phyloP scores from a whole-genome alignment of 2,113 vertebrate species.

The Solenodon paradoxus region DNA sequence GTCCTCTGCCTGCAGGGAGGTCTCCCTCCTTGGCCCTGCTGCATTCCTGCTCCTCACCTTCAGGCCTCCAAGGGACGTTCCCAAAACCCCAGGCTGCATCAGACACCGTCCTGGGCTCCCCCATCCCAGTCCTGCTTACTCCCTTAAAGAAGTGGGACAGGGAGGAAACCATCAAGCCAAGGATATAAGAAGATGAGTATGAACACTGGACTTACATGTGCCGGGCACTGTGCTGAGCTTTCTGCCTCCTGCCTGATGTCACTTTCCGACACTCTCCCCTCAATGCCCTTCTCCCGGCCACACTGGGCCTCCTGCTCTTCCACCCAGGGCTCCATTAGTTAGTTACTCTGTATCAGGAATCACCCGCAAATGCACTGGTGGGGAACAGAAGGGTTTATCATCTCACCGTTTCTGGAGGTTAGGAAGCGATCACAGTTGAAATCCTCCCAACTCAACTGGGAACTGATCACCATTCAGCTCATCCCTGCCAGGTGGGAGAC shows the following conservation, averaged over 20 bases:
- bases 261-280: neutral
- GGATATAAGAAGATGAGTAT: neutral
- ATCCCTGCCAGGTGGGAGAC: neutral
- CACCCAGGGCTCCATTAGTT: no score
- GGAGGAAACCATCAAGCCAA: neutral
- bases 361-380: neutral
- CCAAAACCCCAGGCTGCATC: neutral
- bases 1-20: neutral
- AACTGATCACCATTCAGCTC: no score
- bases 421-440: neutral
- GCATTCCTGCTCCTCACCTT: neutral
- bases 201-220: neutral
- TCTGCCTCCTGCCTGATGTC: neutral
- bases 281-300: neutral
- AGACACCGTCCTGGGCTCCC: no score
- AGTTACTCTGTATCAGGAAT: neutral
- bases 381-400: neutral
- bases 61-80: neutral
- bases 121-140: neutral
- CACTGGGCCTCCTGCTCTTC: neutral
- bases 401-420: neutral
- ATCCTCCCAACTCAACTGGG: neutral
- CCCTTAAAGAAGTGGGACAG: neutral
- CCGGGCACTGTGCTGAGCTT: neutral
- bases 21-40: neutral